Conservation (phyloP, 2,888 invertebrate genomes). For the Syritta pipiens region DNA sequence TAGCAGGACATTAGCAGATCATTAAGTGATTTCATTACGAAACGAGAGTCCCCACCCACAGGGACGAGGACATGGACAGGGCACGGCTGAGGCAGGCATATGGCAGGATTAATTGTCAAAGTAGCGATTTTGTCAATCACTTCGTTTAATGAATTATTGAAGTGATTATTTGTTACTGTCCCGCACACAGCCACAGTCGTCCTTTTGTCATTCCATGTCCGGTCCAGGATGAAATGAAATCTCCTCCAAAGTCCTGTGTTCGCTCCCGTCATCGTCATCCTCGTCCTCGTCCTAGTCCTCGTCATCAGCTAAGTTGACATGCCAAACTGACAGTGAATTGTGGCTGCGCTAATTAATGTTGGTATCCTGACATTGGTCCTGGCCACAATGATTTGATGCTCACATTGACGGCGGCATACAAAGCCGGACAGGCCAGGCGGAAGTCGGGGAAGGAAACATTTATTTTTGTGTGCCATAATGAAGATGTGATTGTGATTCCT, state of each 20-base stretch:
- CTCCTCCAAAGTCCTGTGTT: background rate
- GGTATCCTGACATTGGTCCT: slow-evolving; percentile 48
- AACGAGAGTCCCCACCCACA: background rate
- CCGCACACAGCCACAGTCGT: background rate
- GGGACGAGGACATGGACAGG: background rate
- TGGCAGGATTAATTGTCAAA: slow-evolving; percentile 35
- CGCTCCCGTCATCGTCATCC: background rate
- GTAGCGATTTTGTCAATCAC: slow-evolving; percentile 37
- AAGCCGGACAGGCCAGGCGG: background rate
- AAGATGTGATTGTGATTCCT: slow-evolving; percentile 34
- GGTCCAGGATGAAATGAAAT: background rate
- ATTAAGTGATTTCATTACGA: slow-evolving; percentile 34
- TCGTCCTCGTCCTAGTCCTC: background rate
- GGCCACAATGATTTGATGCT: slow-evolving; percentile 33
- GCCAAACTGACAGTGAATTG: slow-evolving; percentile 45
- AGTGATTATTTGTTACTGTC: slow-evolving; percentile 15
- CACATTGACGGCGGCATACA: background rate
- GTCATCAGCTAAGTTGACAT: slow-evolving; percentile 14
- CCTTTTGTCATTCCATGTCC: slow-evolving; percentile 3
- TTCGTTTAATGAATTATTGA: slow-evolving; percentile 24
- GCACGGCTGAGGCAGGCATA: background rate
- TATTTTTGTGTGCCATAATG: slow-evolving; percentile 35
- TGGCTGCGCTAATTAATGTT: slow-evolving; percentile 55
- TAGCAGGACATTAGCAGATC: slow-evolving; percentile 36
- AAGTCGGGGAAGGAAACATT: slow-evolving; percentile 24